These are phyloP conservation scores for Linurgus olivaceus DNA, from an alignment of 2,797 vertebrate genomes.

Conservation along the genomic window DNA sequence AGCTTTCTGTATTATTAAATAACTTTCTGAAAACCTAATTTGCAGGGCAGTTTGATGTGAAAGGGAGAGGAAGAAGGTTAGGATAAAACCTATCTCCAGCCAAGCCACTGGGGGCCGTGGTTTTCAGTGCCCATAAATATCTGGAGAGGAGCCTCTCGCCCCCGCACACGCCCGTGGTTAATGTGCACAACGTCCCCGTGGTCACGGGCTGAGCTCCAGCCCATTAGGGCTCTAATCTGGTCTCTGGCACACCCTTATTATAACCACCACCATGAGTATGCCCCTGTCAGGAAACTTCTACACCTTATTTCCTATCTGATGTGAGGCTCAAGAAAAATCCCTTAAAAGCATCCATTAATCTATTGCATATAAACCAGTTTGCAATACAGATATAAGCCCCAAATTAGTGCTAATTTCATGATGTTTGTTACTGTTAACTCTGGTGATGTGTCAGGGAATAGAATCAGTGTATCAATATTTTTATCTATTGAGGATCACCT, in stretches of 20 bases:
- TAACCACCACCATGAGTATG: background rate
- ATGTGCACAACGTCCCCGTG: background rate
- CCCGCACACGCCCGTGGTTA: background rate
- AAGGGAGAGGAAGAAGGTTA: background rate
- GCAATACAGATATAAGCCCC: background rate
- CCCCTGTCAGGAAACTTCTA: background rate
- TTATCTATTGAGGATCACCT: background rate
- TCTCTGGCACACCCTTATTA: background rate
- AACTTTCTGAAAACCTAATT: conserved; percentile 54
- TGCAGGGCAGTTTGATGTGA: background rate
- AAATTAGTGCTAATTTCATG: background rate
- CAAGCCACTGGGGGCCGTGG: background rate
- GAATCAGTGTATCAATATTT: background rate
- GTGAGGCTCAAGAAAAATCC: background rate
- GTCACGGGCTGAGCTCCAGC: conserved; percentile 26
- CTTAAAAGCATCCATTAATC: background rate
- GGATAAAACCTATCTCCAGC: background rate
- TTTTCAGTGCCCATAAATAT: conserved; percentile 33
- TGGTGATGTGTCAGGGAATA: background rate
- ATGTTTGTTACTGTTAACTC: background rate
- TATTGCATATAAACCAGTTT: background rate
- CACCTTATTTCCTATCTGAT: background rate
- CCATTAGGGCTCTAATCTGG: conserved; percentile 48
- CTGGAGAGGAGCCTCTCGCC: background rate
- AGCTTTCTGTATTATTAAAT: conserved; percentile 39